Conservation (phyloP, 2,797 vertebrate genomes). For the Pristis pectinata region DNA sequence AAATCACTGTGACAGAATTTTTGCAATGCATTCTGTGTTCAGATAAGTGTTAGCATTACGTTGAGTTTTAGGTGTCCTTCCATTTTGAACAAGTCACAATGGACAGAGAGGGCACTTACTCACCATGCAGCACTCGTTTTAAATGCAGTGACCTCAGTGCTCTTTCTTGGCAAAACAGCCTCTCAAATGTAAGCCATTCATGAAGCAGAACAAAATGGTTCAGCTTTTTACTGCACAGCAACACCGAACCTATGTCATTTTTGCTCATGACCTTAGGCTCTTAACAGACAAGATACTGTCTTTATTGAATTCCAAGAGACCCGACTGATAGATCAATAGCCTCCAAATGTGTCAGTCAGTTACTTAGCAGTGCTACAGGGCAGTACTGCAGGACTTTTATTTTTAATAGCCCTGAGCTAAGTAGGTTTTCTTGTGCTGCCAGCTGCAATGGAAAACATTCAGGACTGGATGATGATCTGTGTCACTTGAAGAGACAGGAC, state of each 20-base stretch:
- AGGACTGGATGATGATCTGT: background rate
- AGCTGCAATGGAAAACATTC: background rate
- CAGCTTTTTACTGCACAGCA: background rate
- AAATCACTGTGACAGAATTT: background rate
- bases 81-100: conserved; percentile 3
- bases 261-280: conserved; percentile 15
- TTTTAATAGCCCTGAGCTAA: background rate
- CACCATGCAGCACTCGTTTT: background rate
- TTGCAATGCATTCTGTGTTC: background rate
- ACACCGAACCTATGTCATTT: background rate
- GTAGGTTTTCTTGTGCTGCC: background rate
- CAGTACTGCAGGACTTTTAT: background rate
- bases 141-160: background rate
- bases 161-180: background rate
- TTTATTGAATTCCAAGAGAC: conserved; percentile 25
- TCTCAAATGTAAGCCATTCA: conserved; percentile 12
- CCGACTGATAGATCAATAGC: background rate
- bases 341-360: conserved; percentile 10
- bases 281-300: conserved; percentile 30
- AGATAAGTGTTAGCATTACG: background rate
- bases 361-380: background rate
- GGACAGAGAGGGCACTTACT: background rate
- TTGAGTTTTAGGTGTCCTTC: background rate
- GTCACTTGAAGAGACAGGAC: background rate
- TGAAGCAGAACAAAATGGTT: conserved; percentile 14